A percentile compares a stretch with the other conserved stretches of the same genome.
These are phyloP conservation scores for Zapus hudsonius DNA, from an alignment of 2,113 vertebrate genomes.

Conservation along the genomic window DNA sequence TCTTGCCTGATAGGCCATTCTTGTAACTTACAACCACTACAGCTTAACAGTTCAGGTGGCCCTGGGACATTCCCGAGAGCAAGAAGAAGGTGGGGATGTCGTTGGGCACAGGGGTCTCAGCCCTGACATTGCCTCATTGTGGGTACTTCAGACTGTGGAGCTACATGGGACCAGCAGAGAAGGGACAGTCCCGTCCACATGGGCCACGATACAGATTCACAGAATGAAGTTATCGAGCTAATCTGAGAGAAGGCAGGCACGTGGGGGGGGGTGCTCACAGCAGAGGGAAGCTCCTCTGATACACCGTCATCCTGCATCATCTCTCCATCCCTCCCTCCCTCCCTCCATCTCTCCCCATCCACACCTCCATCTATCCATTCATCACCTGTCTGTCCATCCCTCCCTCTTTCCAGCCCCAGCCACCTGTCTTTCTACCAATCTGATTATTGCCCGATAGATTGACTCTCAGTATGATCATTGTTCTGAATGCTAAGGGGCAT, in stretches of 20 bases:
- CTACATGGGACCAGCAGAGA: neutral
- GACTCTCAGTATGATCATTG: neutral
- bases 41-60: neutral
- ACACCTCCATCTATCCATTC: too few relatives aligned
- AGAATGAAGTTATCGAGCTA: neutral
- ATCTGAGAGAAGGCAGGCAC: neutral
- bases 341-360: neutral
- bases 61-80: neutral
- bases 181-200: rapidly evolving
- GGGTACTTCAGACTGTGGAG: neutral
- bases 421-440: neutral
- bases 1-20: rapidly evolving
- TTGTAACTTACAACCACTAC: neutral
- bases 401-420: neutral
- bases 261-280: neutral
- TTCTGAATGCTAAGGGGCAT: rapidly evolving
- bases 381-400: neutral
- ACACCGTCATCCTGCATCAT: neutral
- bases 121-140: rapidly evolving
- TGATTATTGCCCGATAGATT: too few relatives aligned
- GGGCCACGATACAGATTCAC: neutral
- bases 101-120: neutral
- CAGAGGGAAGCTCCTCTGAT: neutral
- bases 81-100: rapidly evolving
- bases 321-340: neutral